Conservation (phyloP, 37 sponge, comb jelly and placozoan genomes). For the Ephydatia muelleri region DNA sequence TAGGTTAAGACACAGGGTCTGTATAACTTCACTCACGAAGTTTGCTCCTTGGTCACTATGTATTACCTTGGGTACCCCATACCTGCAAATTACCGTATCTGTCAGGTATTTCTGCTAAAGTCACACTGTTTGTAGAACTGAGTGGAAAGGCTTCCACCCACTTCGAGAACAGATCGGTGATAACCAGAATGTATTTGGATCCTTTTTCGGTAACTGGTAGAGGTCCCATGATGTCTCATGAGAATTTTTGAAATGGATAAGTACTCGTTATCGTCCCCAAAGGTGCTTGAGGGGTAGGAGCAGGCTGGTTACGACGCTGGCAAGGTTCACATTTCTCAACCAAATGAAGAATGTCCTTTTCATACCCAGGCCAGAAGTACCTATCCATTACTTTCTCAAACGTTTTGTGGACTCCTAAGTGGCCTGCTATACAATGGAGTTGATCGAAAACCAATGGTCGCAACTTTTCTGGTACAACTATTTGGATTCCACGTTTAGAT, state of each 20-base stretch:
- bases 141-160: conserved; percentile 40
- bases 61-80: conserved; percentile 37
- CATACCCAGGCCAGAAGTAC: conserved; percentile 28
- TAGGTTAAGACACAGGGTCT: conserved; percentile 16
- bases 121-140: neutral
- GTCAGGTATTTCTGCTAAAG: conserved; percentile 9
- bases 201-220: conserved; percentile 6
- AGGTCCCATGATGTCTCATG: conserved; percentile 32
- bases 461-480: neutral
- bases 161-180: conserved; percentile 27
- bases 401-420: conserved; percentile 15
- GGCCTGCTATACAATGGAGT: conserved; percentile 3
- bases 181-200: conserved; percentile 19
- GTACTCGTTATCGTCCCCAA: conserved; percentile 6
- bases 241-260: conserved; percentile 19
- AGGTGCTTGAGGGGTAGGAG: conserved; percentile 5
- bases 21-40: no score
- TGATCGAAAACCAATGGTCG: neutral
- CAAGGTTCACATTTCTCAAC: neutral
- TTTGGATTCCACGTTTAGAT: neutral
- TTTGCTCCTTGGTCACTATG: no score
- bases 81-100: conserved; percentile 13
- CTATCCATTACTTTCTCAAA: conserved; percentile 11
- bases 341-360: neutral
- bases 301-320: conserved; percentile 10